phyloP scores from a whole-genome alignment of 2,113 vertebrate genomes.

The Polypterus senegalus region DNA sequence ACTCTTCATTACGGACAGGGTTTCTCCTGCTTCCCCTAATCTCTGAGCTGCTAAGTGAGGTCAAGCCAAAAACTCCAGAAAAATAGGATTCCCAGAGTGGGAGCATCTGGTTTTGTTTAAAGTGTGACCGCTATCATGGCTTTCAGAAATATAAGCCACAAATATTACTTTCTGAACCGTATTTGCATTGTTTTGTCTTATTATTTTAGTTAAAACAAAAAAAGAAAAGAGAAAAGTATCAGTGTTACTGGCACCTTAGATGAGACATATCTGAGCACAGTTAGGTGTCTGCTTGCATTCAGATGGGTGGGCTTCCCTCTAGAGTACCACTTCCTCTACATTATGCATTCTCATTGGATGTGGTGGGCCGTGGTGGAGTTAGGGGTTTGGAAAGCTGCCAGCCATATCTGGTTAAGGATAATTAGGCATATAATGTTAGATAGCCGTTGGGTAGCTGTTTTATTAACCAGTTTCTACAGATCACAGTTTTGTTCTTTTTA shows the following conservation, averaged over 20 bases:
- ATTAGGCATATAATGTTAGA: not conserved
- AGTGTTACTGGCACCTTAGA: too few relatives aligned
- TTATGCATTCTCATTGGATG: too few relatives aligned
- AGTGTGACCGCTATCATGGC: not conserved
- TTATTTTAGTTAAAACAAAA: not conserved
- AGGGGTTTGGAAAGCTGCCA: not conserved
- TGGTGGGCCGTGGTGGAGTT: too few relatives aligned
- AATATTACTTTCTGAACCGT: not conserved
- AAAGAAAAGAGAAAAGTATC: not conserved
- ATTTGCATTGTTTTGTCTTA: not conserved
- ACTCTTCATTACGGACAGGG: not conserved
- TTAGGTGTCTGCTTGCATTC: too few relatives aligned
- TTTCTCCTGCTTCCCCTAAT: not conserved
- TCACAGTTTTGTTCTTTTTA: too few relatives aligned
- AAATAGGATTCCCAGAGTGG: not conserved
- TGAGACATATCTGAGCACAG: too few relatives aligned
- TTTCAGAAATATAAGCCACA: not conserved
- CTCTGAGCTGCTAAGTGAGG: not conserved
- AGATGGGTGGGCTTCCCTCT: too few relatives aligned
- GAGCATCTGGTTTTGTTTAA: constrained; percentile 5
- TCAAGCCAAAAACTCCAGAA: not conserved
- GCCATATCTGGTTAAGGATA: not conserved
- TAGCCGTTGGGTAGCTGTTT: too few relatives aligned
- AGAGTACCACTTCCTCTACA: too few relatives aligned
- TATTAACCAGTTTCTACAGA: too few relatives aligned